Evolutionary conservation across 2,888 invertebrate genomes (phyloP).

Genomic region (Blomia tropicalis): DNA sequence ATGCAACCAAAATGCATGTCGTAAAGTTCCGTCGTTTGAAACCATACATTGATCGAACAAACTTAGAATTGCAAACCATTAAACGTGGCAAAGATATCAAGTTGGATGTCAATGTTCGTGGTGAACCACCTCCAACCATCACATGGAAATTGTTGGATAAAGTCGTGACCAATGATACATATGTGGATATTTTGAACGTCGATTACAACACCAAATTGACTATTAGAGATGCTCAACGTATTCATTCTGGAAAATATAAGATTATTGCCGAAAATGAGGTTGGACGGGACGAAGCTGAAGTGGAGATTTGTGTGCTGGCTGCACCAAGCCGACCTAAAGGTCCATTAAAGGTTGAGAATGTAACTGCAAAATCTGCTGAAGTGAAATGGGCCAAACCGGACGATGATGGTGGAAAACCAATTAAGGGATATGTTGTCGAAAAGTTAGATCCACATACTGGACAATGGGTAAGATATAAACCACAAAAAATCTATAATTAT

Average conservation of each 20-base stretch:
- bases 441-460: constrained; percentile 81
- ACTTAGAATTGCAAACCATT: constrained; percentile 48
- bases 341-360: constrained; percentile 68
- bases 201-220: constrained; percentile 77
- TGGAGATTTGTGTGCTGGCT: constrained; percentile 74
- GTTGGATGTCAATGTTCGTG: constrained; percentile 80
- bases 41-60: constrained; percentile 88
- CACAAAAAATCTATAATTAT: no score
- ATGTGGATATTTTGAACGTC: constrained; percentile 60
- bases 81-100: constrained; percentile 57
- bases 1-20: constrained; percentile 51
- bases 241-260: constrained; percentile 76
- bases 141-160: constrained; percentile 71
- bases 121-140: constrained; percentile 85
- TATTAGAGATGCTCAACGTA: constrained; percentile 57
- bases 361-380: constrained; percentile 77
- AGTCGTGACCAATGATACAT: constrained; percentile 46
- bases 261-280: constrained; percentile 77
- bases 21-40: constrained; percentile 77
- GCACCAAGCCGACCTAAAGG: constrained; percentile 73
- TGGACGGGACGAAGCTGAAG: constrained; percentile 78
- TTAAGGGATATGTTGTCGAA: constrained; percentile 80
- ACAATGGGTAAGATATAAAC: no score
- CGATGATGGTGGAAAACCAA: constrained; percentile 61
- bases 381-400: constrained; percentile 84